These are phyloP conservation scores for Parnassius mnemosyne DNA, from an alignment of 2,888 invertebrate species.

Conservation along the genomic window DNA sequence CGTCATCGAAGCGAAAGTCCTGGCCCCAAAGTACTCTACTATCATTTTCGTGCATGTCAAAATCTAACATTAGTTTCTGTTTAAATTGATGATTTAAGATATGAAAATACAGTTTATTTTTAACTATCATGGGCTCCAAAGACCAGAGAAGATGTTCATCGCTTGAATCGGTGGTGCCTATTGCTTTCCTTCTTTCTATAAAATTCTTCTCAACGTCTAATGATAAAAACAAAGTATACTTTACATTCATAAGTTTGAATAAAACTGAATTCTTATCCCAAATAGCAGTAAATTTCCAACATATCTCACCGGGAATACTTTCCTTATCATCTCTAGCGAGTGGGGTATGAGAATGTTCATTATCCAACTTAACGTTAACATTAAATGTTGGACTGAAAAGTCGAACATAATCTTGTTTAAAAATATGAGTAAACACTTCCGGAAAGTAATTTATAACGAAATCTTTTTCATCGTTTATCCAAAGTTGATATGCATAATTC, in stretches of 20 bases:
- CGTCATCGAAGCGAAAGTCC: background rate
- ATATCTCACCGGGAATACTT: background rate
- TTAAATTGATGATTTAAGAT: slow-evolving; percentile 3
- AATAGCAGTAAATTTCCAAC: background rate
- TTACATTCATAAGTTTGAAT: slow-evolving; percentile 1
- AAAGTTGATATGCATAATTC: slow-evolving; percentile 5
- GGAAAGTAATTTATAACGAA: background rate
- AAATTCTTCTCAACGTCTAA: too few relatives aligned
- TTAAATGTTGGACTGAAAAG: too few relatives aligned
- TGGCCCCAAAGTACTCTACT: slow-evolving; percentile 2
- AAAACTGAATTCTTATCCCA: slow-evolving; percentile 1
- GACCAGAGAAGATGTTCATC: too few relatives aligned
- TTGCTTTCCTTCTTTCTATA: too few relatives aligned
- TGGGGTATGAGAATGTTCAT: too few relatives aligned
- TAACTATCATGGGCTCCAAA: background rate
- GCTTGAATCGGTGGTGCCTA: too few relatives aligned
- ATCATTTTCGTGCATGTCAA: background rate
- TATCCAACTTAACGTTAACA: too few relatives aligned
- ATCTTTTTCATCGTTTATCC: background rate
- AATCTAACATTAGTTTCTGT: slow-evolving; percentile 3
- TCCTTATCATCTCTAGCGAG: background rate
- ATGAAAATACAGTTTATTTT: slow-evolving; percentile 1
- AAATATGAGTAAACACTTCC: background rate
- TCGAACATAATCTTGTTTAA: too few relatives aligned
- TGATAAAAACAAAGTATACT: background rate